Percentiles rank a stretch among this genome's conserved stretches.
phyloP scores from a whole-genome alignment of 2,888 invertebrate genomes.

The Spodoptera littoralis region DNA sequence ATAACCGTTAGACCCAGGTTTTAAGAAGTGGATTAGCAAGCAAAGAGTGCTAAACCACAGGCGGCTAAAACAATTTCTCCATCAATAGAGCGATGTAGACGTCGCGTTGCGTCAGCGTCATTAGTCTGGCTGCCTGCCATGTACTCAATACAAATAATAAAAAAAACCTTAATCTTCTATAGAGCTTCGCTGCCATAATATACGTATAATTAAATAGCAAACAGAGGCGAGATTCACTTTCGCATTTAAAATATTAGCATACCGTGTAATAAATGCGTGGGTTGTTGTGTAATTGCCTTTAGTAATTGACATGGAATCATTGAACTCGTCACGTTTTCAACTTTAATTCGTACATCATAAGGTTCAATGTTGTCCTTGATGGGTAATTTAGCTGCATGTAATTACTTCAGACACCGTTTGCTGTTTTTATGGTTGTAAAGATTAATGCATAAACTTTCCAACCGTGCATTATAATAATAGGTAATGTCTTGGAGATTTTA shows the following conservation, averaged over 20 bases:
- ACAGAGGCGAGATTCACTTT: constrained; percentile 26
- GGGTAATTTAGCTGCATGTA: constrained; percentile 19
- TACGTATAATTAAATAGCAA: neutral
- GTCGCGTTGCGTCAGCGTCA: neutral
- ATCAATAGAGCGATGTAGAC: neutral
- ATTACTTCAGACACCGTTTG: constrained; percentile 26
- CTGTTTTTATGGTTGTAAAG: constrained; percentile 20
- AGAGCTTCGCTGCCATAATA: constrained; percentile 6
- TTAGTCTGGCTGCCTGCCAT: neutral
- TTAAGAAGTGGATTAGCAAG: too few relatives aligned
- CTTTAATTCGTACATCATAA: constrained; percentile 15
- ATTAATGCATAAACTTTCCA: constrained; percentile 39
- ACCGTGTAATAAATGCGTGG: constrained; percentile 18
- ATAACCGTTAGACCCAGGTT: too few relatives aligned
- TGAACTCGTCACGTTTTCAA: constrained; percentile 12
- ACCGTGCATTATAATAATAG: constrained; percentile 9
- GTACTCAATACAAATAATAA: constrained; percentile 6
- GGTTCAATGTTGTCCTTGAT: constrained; percentile 20
- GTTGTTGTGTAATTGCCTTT: constrained; percentile 30
- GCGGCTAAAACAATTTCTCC: too few relatives aligned
- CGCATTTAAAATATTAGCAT: constrained; percentile 32
- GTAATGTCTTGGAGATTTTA: neutral
- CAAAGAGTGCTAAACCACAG: too few relatives aligned
- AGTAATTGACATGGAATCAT: constrained; percentile 36
- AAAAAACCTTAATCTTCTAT: constrained; percentile 1